Evolutionary conservation across 2,113 vertebrate genomes (phyloP), one percentile per base, ranked within the genome.

Genomic region (Trematomus loennbergii): DNA sequence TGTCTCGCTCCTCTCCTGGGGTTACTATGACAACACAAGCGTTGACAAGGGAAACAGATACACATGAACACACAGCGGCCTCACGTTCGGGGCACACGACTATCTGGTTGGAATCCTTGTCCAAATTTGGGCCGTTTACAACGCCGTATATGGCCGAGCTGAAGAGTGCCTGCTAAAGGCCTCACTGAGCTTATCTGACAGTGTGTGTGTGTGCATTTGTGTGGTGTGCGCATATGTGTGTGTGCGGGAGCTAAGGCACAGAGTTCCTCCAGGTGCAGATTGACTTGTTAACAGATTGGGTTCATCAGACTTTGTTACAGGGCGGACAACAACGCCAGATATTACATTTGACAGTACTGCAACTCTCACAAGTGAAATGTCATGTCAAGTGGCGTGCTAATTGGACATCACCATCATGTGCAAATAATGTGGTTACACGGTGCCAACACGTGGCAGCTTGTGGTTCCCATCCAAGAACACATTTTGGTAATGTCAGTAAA

Each of bases 91-190:
- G 93, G 96, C 94, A 96, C 93, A 96, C 90, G 93, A 96, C 95
- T 94, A 96, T 95, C 89, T 93, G 92, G 91, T 95, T 96, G 93
- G 96, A 96, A 96, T 96, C 95, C 95, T 91, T 96, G 94, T 95
- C 96, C 96, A 97, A 97, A 96, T 96, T 96, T 97, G 95, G 95
- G 87, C 92, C 87, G 93, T 95, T 95, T 93, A 92, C 91, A 93
- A 92, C 89, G 77, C 93, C 89, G 85, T 94, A 94, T 85, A 95
- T 88, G 93, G 95, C 83, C 94, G 86, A 89, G 94, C 78, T 67
- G 89, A 78, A 84, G 92, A 93, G 68, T 55, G 89, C 78, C 93
- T 88, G 91, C 89, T 83, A 76, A 46, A 91, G 79, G 85, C 78
- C 90, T 94, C 85, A 53, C 33, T 71, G 79, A 83, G 92, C 91